A percentile compares a stretch with the other conserved stretches of the same genome.
Evolutionary conservation across 2,888 invertebrate species (phyloP).

Genomic region (Apodemia mormo): DNA sequence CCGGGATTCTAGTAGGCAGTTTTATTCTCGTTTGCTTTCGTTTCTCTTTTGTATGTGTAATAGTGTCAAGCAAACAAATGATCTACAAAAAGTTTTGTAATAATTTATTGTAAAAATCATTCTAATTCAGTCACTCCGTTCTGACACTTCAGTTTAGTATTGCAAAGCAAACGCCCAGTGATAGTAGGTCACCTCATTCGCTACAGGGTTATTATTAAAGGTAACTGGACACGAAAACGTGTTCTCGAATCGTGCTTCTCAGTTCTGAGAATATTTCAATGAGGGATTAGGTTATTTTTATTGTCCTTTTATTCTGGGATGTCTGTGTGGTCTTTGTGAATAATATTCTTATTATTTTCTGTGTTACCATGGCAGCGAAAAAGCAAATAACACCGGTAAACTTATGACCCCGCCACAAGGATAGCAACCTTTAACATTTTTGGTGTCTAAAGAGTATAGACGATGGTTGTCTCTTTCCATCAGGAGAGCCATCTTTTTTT

Average conservation of each 20-base stretch:
- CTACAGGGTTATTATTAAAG: constrained; percentile 50
- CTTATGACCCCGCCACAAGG: too few species aligned
- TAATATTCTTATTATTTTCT: not conserved
- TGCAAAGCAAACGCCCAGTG: constrained; percentile 8
- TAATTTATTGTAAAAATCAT: constrained; percentile 14
- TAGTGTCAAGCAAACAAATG: constrained; percentile 7
- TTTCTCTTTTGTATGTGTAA: not conserved
- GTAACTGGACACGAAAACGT: constrained; percentile 52
- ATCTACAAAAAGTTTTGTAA: constrained; percentile 1
- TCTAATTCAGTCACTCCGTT: not conserved
- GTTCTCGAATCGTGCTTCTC: constrained; percentile 47
- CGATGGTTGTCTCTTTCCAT: too few species aligned
- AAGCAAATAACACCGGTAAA: too few species aligned
- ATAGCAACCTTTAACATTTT: too few species aligned
- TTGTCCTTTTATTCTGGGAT: constrained; percentile 19
- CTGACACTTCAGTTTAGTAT: constrained; percentile 7
- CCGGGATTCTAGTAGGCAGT: not conserved
- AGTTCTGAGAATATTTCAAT: constrained; percentile 49
- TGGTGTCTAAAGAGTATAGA: too few species aligned
- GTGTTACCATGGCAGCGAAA: not conserved
- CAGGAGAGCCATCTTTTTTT: too few species aligned
- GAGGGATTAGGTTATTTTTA: constrained; percentile 36
- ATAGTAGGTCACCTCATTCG: constrained; percentile 57
- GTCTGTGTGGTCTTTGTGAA: not conserved
- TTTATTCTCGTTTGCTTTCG: not conserved